Base-by-base conservation (phyloP, 2,888 invertebrate genomes). In the Melieria picta region DNA sequence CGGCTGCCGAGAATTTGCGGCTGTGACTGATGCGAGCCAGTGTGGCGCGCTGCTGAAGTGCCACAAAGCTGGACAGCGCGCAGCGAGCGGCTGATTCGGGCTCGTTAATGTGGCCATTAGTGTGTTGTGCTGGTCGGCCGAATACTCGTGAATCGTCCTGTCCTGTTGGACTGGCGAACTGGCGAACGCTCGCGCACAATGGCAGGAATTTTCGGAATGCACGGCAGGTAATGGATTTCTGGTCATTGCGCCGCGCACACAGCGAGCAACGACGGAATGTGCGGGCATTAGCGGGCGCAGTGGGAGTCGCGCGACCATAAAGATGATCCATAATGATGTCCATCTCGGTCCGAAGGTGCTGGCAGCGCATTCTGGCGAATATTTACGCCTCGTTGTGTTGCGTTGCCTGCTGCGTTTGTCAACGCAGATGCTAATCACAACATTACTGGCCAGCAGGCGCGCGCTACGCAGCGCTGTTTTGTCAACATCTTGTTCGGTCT, bases 391-490 rank as follows among this genome's bases (percentile, higher is more conserved):
- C 11, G 13, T 13, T 58, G 42, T 9, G 77, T 80, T 79, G 80
- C 75, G 79, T 80, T 80, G 71, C 83, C 80, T 67, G 79, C 82
- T 81, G 84, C 71, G 81, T 81, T 84, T 84, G 84, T 84, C 85
- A 85, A 84, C 85, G 82, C 83, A 84, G 83, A 85, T 84, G 83
- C 84, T 85, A 81, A 83, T 83, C 82, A 85, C 82, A 79, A 81
- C 82, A 83, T 83, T 83, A 83, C 83, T 79, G 76, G 77, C 63
- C 71, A 76, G 47, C 65, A 74, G 75, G 72, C 78, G 75, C 77
- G 77, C 77, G 79, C 77, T 68, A 72, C 73, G 74, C 71, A 65
- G 73, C 65, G 77, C 79, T 80, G 79, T 80, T 82, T 83, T 84
- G 82, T 80, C 78, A 77, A 76, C 76, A 77, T 30, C 30, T 30